Percentiles rank a stretch among this genome's conserved stretches.
Evolutionary conservation across 2,888 invertebrate species (phyloP).

Genomic region (Beris chalybata): DNA sequence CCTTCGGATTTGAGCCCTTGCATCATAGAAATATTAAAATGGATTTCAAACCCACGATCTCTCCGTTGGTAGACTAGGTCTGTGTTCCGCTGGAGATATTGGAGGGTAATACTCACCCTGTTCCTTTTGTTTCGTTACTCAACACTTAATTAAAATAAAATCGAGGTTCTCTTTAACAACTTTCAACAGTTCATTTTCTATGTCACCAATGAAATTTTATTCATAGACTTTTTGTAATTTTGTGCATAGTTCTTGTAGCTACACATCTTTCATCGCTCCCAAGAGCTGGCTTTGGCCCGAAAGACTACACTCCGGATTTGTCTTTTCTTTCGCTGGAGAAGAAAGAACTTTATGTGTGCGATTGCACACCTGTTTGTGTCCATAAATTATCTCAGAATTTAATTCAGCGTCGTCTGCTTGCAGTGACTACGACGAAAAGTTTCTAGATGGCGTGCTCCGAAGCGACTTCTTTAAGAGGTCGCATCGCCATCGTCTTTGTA

Average conservation of each 20-base stretch:
- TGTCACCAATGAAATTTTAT: slow-evolving; percentile 26
- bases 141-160: too few species aligned
- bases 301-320: slow-evolving; percentile 20
- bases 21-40: too few species aligned
- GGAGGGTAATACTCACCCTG: too few species aligned
- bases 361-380: slow-evolving; percentile 49
- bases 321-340: slow-evolving; percentile 13
- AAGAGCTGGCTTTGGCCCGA: slow-evolving; percentile 7
- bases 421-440: slow-evolving; percentile 12
- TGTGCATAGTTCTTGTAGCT: background rate
- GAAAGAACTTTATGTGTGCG: slow-evolving; percentile 27
- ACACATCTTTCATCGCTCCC: background rate
- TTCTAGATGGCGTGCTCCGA: too few species aligned
- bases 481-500: slow-evolving; percentile 1
- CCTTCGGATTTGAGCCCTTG: too few species aligned
- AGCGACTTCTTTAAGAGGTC: too few species aligned
- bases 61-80: too few species aligned
- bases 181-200: slow-evolving; percentile 29
- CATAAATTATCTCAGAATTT: slow-evolving; percentile 49
- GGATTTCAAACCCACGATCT: too few species aligned
- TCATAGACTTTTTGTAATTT: slow-evolving; percentile 4
- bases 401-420: slow-evolving; percentile 43
- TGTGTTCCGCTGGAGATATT: too few species aligned
- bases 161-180: too few species aligned
- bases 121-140: too few species aligned